Conservation (phyloP, 2,888 invertebrate genomes). For the Tenthredo scrophulariae region DNA sequence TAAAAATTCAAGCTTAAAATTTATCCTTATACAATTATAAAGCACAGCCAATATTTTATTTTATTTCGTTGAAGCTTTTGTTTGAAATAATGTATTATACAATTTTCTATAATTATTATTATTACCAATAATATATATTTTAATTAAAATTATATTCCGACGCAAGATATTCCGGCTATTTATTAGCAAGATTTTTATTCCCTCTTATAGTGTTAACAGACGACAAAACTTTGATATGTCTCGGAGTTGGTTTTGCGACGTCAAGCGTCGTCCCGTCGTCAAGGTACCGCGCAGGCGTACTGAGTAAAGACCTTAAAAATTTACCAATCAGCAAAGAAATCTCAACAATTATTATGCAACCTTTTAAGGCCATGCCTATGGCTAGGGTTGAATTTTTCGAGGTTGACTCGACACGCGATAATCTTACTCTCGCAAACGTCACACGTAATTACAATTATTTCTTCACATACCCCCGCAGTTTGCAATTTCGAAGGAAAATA, state of each 20-base stretch:
- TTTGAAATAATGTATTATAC: background rate
- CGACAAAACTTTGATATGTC: slow-evolving; percentile 67
- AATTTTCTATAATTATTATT: background rate
- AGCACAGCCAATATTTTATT: slow-evolving; percentile 39
- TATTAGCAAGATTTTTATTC: background rate
- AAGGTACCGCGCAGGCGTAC: slow-evolving; percentile 74
- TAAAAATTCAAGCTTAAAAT: background rate
- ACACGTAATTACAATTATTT: background rate
- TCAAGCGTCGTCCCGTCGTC: slow-evolving; percentile 72
- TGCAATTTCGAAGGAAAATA: background rate
- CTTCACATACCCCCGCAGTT: background rate
- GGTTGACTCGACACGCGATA: slow-evolving; percentile 34
- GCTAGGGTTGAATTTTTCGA: background rate
- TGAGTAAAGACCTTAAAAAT: slow-evolving; percentile 60
- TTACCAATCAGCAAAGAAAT: slow-evolving; percentile 35
- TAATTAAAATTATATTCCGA: background rate
- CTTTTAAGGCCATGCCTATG: slow-evolving; percentile 46
- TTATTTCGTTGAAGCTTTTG: slow-evolving; percentile 32
- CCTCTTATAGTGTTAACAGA: slow-evolving; percentile 53
- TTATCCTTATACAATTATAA: slow-evolving; percentile 12
- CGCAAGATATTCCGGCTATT: background rate
- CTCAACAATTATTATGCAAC: slow-evolving; percentile 40
- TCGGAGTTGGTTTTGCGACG: slow-evolving; percentile 53
- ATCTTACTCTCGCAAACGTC: background rate
- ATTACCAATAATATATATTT: no score